Conservation (phyloP, 2,888 invertebrate species). For the Amorpha juglandis region DNA sequence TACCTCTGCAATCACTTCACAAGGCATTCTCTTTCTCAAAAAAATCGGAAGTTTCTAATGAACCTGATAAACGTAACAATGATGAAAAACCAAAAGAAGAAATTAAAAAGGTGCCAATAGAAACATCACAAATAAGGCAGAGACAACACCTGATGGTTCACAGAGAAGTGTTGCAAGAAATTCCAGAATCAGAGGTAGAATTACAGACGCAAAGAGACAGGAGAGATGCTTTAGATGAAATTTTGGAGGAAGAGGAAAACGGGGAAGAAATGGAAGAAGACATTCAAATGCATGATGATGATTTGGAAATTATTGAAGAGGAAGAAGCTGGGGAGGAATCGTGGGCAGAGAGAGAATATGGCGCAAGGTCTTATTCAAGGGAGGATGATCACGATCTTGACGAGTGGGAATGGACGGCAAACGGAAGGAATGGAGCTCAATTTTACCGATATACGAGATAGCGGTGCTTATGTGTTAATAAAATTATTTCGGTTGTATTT, state of each 20-base stretch:
- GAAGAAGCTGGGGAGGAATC: slow-evolving; percentile 71
- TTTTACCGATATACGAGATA: slow-evolving; percentile 72
- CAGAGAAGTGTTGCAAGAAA: slow-evolving; percentile 76
- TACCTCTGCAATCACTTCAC: slow-evolving; percentile 85
- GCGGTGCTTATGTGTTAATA: slow-evolving; percentile 52
- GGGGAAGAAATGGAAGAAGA: slow-evolving; percentile 51
- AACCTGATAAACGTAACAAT: slow-evolving; percentile 34
- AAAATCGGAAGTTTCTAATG: slow-evolving; percentile 38
- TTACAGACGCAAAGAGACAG: slow-evolving; percentile 71
- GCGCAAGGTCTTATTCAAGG: slow-evolving; percentile 53
- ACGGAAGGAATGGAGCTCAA: slow-evolving; percentile 67
- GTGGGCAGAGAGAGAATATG: slow-evolving; percentile 63
- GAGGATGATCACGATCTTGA: slow-evolving; percentile 70
- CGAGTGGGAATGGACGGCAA: slow-evolving; percentile 79
- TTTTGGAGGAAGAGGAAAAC: slow-evolving; percentile 75
- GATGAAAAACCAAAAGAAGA: slow-evolving; percentile 38
- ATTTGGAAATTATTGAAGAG: slow-evolving; percentile 71
- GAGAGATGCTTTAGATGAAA: slow-evolving; percentile 68
- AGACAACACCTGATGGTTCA: slow-evolving; percentile 68
- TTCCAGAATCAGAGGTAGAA: slow-evolving; percentile 73
- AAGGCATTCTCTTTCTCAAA: slow-evolving; percentile 58
- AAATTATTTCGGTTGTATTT: slow-evolving; percentile 42
- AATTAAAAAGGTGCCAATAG: slow-evolving; percentile 37
- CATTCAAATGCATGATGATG: slow-evolving; percentile 56
- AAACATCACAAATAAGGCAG: slow-evolving; percentile 51